Conservation (phyloP, 2,797 vertebrate genomes). For the Gallirallus australis region DNA sequence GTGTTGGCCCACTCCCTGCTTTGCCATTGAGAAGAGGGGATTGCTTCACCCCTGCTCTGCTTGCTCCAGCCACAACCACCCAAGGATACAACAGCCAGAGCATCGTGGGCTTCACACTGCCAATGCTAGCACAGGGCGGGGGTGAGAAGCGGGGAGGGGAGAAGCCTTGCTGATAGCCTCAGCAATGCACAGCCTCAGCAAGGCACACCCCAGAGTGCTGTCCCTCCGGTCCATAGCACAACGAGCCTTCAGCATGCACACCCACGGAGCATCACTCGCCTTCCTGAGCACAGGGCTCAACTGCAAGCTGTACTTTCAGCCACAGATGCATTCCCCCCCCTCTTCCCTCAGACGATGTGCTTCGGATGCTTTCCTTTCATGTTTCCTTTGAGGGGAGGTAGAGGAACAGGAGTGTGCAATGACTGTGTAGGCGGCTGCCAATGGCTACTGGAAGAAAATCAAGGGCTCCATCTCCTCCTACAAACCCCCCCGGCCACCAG, state of each 20-base stretch:
- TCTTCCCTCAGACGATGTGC: fast-evolving
- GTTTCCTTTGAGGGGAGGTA: neutral
- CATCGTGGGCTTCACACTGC: fast-evolving
- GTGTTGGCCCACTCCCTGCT: neutral
- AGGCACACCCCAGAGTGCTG: neutral
- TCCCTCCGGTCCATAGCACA: fast-evolving
- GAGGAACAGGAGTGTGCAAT: neutral
- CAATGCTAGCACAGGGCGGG: fast-evolving
- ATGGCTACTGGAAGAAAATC: neutral
- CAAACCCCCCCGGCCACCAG: neutral
- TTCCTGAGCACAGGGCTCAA: neutral
- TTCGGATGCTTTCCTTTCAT: neutral
- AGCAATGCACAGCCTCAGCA: too few relatives aligned
- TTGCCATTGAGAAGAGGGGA: neutral
- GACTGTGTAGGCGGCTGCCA: neutral
- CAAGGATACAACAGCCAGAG: neutral
- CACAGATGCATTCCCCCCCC: fast-evolving
- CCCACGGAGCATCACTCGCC: neutral
- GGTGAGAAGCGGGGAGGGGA: neutral
- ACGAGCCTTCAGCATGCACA: fast-evolving
- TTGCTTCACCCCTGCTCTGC: fast-evolving
- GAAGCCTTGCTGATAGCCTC: neutral
- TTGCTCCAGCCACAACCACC: neutral
- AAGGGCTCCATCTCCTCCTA: neutral
- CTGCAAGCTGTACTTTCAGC: neutral